Base-by-base conservation (phyloP, 2,888 invertebrate species). In the Melanotus villosus region DNA sequence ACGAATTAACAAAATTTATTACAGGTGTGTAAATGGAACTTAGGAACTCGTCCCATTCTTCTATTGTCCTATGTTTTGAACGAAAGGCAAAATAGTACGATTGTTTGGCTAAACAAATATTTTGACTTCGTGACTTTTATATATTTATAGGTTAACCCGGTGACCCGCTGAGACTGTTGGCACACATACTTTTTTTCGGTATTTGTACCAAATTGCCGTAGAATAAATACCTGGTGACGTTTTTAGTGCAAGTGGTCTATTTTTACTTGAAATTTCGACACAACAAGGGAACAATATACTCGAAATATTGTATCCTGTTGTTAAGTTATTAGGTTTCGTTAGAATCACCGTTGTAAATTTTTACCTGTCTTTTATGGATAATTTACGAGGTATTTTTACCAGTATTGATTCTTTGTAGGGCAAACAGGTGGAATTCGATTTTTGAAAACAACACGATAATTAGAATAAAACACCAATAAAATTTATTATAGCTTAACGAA, bases 141-240 rank as follows among this genome's bases (percentile, higher is more conserved):
- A 23, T 58, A 38, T 50, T 57, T 57, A 47, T 26, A 41, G 16
- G 38, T 47, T 47, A 43, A 68, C 62, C 43, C 32, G 63, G 30
- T 56, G 47, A 54, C 68, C 43, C 43, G 64, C 64, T 64, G 68
- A 9, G 63, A 64, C 30, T 67, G 45, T 62, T 68, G 62, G 62
- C 67, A 62, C 45, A 60, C 43, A 60, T 60, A 36, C 50, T 41
- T 66, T 59, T 59, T 60, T 50, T 50, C 14, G 36, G 30, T 64
- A 45, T 64, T 54, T 57, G 54, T 43, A 52, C 9, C 38, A 30
- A 50, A 54, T 12, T n/a, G n/a, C 30, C 26, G 12, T 10, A 43
- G 32, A 36, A 34, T 32, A 50, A 36, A 34, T 41, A 58, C 60
- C 52, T 54, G 60, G 16, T 50, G 60, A 66, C 59, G 64, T 52